Evolutionary conservation across 2,888 invertebrate species (phyloP).

Genomic region (Cactoblastis cactorum): DNA sequence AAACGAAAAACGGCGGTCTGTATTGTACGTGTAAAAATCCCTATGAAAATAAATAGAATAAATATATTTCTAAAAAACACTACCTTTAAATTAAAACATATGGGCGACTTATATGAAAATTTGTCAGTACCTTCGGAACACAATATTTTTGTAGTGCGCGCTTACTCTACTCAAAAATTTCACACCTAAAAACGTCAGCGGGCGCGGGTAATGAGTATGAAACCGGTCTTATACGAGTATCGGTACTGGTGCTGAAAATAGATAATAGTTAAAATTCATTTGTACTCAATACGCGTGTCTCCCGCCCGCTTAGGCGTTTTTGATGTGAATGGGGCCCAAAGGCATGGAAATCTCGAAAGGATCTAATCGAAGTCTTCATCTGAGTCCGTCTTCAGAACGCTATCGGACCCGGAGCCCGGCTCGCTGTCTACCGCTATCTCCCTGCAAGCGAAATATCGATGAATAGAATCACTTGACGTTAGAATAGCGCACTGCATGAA

Average conservation of each 20-base stretch:
- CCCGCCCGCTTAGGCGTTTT: not conserved
- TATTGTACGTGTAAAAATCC: conserved; percentile 14
- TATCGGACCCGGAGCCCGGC: conserved; percentile 68
- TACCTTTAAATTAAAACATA: not conserved
- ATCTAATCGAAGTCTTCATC: conserved; percentile 72
- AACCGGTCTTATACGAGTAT: too few species aligned
- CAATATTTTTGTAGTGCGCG: conserved; percentile 13
- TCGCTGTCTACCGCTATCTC: conserved; percentile 69
- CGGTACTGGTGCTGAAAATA: too few species aligned
- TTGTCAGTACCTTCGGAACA: not conserved
- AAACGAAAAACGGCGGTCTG: conserved; percentile 14
- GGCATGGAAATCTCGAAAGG: conserved; percentile 24
- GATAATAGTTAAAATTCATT: too few species aligned
- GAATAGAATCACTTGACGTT: conserved; percentile 6
- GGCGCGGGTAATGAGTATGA: not conserved
- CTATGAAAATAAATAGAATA: conserved; percentile 20
- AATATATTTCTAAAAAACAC: conserved; percentile 14
- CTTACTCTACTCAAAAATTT: conserved; percentile 6
- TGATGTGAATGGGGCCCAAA: conserved; percentile 13
- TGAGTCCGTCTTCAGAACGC: conserved; percentile 71
- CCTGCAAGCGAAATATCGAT: conserved; percentile 36
- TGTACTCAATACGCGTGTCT: not conserved
- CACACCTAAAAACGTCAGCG: not conserved
- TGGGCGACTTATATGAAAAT: not conserved
- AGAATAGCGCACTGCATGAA: not conserved